Percentiles rank a stretch among this genome's conserved stretches.
phyloP scores from a whole-genome alignment of 2,888 invertebrate species.

The Tubulanus polymorphus region DNA sequence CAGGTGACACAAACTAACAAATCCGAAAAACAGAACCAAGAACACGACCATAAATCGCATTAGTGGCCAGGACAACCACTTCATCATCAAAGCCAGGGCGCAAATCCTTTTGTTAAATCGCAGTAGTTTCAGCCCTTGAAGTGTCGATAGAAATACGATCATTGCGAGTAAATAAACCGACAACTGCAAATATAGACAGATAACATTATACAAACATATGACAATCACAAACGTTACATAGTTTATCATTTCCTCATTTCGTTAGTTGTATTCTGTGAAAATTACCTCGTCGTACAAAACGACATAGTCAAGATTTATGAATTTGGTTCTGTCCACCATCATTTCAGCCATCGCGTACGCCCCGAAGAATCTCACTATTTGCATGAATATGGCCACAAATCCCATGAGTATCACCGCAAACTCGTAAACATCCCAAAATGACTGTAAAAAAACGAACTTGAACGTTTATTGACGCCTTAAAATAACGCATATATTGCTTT shows the following conservation, averaged over 20 bases:
- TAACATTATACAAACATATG: no score
- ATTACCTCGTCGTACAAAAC: constrained; percentile 12
- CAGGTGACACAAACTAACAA: constrained; percentile 27
- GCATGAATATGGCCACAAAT: constrained; percentile 11
- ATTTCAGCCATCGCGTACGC: neutral
- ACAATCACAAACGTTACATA: no score
- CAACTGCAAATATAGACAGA: constrained; percentile 27
- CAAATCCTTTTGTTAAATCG: constrained; percentile 20
- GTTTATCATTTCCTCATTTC: no score
- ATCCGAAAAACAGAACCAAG: constrained; percentile 27
- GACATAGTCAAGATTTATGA: constrained; percentile 15
- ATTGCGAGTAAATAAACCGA: constrained; percentile 49
- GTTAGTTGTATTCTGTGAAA: constrained; percentile 18
- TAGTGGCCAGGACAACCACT: constrained; percentile 34
- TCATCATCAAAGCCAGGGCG: constrained; percentile 41
- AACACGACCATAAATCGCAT: constrained; percentile 46
- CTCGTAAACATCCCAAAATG: constrained; percentile 11
- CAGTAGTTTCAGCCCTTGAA: constrained; percentile 49
- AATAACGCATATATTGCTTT: no score
- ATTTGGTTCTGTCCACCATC: constrained; percentile 7
- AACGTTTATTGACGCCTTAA: no score
- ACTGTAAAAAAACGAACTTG: constrained; percentile 1
- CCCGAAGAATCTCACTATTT: constrained; percentile 4
- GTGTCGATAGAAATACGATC: constrained; percentile 48
- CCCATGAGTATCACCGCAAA: constrained; percentile 1